Base-by-base conservation (phyloP, 2,113 vertebrate genomes). In the Dendropsophus ebraccatus region DNA sequence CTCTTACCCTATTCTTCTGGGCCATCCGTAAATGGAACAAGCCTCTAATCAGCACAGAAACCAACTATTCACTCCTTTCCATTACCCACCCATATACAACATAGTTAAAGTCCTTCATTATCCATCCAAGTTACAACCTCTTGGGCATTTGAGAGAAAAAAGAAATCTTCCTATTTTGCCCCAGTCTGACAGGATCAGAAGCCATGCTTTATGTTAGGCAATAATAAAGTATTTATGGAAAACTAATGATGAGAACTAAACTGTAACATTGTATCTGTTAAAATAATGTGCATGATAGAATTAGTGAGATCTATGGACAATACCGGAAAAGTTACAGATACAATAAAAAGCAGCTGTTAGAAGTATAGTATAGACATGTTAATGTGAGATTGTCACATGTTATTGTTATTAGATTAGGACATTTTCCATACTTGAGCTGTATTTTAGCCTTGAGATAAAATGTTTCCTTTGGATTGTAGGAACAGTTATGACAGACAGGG, bases 371-470 rank as follows among this genome's bases (percentile, higher is more conserved):
- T 72, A 37, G 62, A 72, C 49, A 23, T 56, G 41, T 76, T 76
- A 75, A 54, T 21, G 47, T 65, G 45, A 74, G 47, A 35, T 83
- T 35, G 25, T 19, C 30, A 69, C 47, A 73, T 72, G 65, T n/a
- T 83, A 72, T 72, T 83, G 23, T 72, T 54, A 23, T 25, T n/a
- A 83, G 65, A 52, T 83, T 83, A 72, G 2, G 56, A 54, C 45
- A 32, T 25, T 82, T 82, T 82, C 30, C 45, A 32, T 32, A 47
- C 28, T 14, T 56, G 21, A 54, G 11, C 16, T 83, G 16, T 72
- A 25, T 58, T 56, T 37, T 16, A 37, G 47, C 52, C 75, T 79
- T 58, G 21, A 79, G 52, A 50, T 37, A 56, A 60, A 79, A 35
- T 79, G 17, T 56, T 37, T 58, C 60, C 32, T 79, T 35, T 79